Conservation (phyloP, 2,797 vertebrate species). For the Hoplostethus atlanticus region DNA sequence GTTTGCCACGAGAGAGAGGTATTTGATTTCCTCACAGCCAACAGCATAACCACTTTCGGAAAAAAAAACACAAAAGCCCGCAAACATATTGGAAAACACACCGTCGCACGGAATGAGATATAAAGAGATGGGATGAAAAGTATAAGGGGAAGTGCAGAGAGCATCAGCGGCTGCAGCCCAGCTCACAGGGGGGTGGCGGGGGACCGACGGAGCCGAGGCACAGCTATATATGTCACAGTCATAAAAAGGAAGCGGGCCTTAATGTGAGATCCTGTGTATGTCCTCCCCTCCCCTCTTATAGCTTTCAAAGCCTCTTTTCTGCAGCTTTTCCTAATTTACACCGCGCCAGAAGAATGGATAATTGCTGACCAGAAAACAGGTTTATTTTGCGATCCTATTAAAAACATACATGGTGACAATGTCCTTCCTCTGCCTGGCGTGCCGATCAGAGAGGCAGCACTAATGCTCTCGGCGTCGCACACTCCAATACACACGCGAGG, state of each 20-base stretch:
- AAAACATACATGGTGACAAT: conserved; percentile 73
- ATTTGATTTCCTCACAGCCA: conserved; percentile 57
- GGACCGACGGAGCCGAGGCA: conserved; percentile 24
- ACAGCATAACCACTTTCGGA: conserved; percentile 21
- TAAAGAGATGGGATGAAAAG: conserved; percentile 21
- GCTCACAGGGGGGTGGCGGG: conserved; percentile 26
- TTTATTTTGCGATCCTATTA: conserved; percentile 79
- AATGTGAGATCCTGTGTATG: conserved; percentile 58
- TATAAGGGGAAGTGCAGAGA: conserved; percentile 1
- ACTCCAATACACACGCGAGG: conserved; percentile 49
- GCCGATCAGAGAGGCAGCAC: conserved; percentile 65
- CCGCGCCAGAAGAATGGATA: conserved; percentile 63
- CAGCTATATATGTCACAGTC: conserved; percentile 48
- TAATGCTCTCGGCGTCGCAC: conserved; percentile 60
- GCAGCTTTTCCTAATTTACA: conserved; percentile 71
- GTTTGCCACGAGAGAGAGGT: conserved; percentile 46
- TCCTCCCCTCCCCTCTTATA: conserved; percentile 37
- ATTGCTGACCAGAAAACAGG: conserved; percentile 79
- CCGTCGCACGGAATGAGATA: conserved; percentile 5
- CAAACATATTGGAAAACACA: conserved; percentile 24
- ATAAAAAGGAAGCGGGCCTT: conserved; percentile 52
- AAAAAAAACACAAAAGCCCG: conserved; percentile 6
- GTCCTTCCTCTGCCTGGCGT: conserved; percentile 49
- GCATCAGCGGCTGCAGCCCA: neutral
- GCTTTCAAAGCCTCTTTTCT: conserved; percentile 69